Evolutionary conservation across 2,797 vertebrate species (phyloP).

Genomic region (Etheostoma nigrum): DNA sequence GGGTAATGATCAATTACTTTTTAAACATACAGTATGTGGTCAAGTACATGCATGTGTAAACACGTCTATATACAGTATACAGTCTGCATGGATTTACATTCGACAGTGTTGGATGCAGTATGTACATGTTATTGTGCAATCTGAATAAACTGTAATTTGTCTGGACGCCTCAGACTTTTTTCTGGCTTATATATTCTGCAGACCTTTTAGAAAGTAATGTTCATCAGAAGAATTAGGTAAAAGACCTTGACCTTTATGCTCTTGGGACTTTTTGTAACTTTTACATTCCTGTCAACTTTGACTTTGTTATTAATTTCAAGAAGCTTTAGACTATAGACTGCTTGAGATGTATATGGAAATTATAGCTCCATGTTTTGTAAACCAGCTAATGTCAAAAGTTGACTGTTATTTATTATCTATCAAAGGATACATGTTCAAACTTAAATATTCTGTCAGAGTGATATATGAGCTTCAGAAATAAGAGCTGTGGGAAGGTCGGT

Average conservation of each 20-base stretch:
- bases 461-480: conserved; percentile 68
- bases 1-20: too few species aligned
- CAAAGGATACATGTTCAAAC: conserved; percentile 59
- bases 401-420: conserved; percentile 51
- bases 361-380: conserved; percentile 32
- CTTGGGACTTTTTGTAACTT: not conserved
- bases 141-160: not conserved
- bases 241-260: conserved; percentile 4
- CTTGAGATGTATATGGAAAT: conserved; percentile 32
- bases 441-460: conserved; percentile 70
- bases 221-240: not conserved
- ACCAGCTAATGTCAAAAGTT: conserved; percentile 47
- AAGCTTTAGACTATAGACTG: conserved; percentile 16
- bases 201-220: not conserved
- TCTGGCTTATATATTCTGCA: not conserved
- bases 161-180: too few species aligned
- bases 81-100: too few species aligned
- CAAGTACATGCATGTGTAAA: too few species aligned
- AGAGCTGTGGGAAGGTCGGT: conserved; percentile 63
- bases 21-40: too few species aligned
- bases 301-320: conserved; percentile 5
- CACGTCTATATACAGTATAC: too few species aligned
- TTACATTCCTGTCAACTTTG: not conserved
- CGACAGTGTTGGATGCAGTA: too few species aligned
- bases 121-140: not conserved